Percentiles rank a stretch among this genome's conserved stretches.
These are phyloP conservation scores for Sinocyclocheilus maitianheensis DNA, from an alignment of 2,113 vertebrate genomes.

Conservation along the genomic window DNA sequence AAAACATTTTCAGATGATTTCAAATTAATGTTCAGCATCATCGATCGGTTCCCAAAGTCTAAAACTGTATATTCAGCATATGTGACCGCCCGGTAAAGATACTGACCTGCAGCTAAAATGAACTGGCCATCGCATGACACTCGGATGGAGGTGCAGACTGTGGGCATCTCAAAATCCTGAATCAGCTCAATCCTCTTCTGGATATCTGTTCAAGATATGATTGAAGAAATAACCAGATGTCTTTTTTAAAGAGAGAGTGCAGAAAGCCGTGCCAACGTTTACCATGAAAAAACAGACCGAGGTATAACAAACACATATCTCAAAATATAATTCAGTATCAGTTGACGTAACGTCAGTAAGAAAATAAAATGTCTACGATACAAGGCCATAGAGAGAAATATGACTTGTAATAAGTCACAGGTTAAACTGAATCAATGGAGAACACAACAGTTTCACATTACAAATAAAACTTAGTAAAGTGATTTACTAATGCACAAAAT, in stretches of 20 bases:
- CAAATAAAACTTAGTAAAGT: not conserved
- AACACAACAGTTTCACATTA: not conserved
- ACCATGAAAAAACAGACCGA: not conserved
- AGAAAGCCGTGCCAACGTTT: not conserved
- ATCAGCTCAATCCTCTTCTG: conserved; percentile 97
- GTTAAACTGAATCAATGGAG: not conserved
- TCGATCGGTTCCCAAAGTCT: not conserved
- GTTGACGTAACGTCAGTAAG: no score
- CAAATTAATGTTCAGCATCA: not conserved
- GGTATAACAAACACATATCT: no score
- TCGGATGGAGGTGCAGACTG: conserved; percentile 89
- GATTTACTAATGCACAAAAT: not conserved
- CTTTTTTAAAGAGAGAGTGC: not conserved
- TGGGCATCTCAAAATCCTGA: conserved; percentile 98
- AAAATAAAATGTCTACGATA: no score
- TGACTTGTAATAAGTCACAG: not conserved
- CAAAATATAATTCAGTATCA: no score
- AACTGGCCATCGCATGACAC: conserved; percentile 95
- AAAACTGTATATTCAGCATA: not conserved
- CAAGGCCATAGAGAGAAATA: no score
- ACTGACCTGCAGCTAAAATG: conserved; percentile 90
- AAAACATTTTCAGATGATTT: not conserved
- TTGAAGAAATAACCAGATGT: not conserved
- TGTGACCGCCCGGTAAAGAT: no score
- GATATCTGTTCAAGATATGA: conserved; percentile 75